Base-by-base conservation (phyloP, 2,888 invertebrate genomes). In the Acronicta aceris region DNA sequence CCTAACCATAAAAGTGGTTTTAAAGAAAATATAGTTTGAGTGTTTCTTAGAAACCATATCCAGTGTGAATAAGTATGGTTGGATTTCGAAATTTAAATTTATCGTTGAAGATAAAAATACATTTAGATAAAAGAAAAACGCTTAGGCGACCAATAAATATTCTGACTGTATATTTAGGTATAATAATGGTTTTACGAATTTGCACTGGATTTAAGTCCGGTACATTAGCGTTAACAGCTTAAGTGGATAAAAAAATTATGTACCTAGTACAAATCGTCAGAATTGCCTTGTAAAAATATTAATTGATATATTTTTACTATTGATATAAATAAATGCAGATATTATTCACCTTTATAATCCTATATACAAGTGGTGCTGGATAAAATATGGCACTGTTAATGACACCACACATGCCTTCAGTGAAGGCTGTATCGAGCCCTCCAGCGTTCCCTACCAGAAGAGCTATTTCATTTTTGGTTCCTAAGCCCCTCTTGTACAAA, bases 381-480 rank as follows among this genome's bases (percentile, higher is more conserved):
- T 97, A 97, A 86, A 98, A 98, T 95, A 98, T 97, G 42, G 99
- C 96, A 74, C 98, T 98, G 77, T 98, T 96, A 68, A 98, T 96
- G 49, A 99, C 97, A 51, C 99, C 98, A 83, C 97, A 99, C 70
- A 98, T 96, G 57, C 98, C 98, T 53, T 99, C 99, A 0, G 99
- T 99, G 21, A 98, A 95, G 0, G 99, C 98, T 85, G 99, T 99
- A 86, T 99, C 99, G 51, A 99, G 96, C 47, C 98, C 98, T 13
- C 99, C 97, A 0, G 99, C 97, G 5, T 99, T 99, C 47, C 98
- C 98, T 30, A 99, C 98, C 56, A 99, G 94, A 0, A 98, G 97
- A 0, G 99, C 98, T 49, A 99, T 98, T 47, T 99, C 98, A 93
- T 98, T 98, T 67, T 97, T 97, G 0, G 97, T 96, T 5, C 99